Conservation (phyloP, 2,797 vertebrate genomes). For the Acridotheres tristis region DNA sequence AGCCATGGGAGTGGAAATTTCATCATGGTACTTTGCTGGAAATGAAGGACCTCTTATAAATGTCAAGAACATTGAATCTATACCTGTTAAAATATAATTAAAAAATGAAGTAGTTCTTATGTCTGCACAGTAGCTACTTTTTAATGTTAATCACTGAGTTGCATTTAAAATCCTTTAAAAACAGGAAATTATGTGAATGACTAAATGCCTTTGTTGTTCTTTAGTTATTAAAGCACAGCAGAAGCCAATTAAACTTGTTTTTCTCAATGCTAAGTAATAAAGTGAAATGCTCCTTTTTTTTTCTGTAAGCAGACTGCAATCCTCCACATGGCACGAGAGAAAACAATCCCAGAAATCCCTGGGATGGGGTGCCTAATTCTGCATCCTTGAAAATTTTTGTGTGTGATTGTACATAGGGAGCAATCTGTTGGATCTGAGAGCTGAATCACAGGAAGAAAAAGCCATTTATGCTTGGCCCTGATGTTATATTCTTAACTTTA, state of each 20-base stretch:
- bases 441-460: background rate
- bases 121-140: conserved; percentile 49
- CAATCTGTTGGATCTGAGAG: background rate
- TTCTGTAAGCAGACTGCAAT: background rate
- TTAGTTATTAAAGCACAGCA: conserved; percentile 66
- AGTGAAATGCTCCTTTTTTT: background rate
- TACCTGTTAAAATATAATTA: conserved; percentile 66
- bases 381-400: background rate
- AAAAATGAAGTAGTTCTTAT: conserved; percentile 66
- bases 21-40: background rate
- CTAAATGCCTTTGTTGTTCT: conserved; percentile 67
- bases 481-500: background rate
- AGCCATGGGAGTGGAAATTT: background rate
- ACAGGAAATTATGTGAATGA: conserved; percentile 62
- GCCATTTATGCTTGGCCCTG: background rate
- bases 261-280: conserved; percentile 57
- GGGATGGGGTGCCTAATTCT: background rate
- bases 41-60: conserved; percentile 56
- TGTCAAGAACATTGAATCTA: conserved; percentile 47
- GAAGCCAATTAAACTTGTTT: conserved; percentile 65
- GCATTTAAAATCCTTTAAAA: conserved; percentile 63
- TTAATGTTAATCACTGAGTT: conserved; percentile 61
- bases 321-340: background rate
- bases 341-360: background rate
- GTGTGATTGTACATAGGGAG: background rate